Evolutionary conservation across 2,113 vertebrate genomes (phyloP), one percentile per base, ranked within the genome.

Genomic region (Penelope pileata): DNA sequence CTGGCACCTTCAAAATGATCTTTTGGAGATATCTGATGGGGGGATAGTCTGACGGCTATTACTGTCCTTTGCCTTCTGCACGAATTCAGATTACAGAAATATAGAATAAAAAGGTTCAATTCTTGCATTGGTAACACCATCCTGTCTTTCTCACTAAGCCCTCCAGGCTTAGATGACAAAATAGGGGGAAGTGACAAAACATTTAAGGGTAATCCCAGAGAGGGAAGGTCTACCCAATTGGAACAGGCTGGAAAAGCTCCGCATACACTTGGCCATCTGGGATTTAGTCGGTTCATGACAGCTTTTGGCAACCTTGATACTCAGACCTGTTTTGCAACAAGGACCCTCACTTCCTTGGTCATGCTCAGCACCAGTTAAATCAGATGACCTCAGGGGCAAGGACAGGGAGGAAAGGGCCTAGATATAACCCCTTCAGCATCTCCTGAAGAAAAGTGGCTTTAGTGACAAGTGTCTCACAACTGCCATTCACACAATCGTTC

Each of bases 391-490:
- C 16, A 54, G 40, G 43, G 47, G 22, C 22, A 19, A 73, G 34
- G 24, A n/a, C 11, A 70, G 67, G 24, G 45, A 90, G 48, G 56
- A 77, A 85, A 48, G 69, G 47, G 63, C 64, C 43, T 36, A 54
- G 73, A 43, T 67, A 50, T 83, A 86, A 94, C 90, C n/a, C 50
- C 45, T 95, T 80, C 60, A 84, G 79, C 63, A 56, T 87, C 82
- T 94, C 56, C 59, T 73, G 70, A 5, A 29, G 81, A 87, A 72
- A 81, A 94, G 67, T 48, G 69, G 90, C 74, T 92, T 88, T 82
- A 62, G 78, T 1, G 4, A 83, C 93, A 86, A 81, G 83, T 5
- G 0, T 69, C 89, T 93, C 85, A 48, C 67, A 38, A 38, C 79
- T 85, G 70, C 87, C 81, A 56, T 92, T 74, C 94, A 83, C 62